A percentile compares a stretch with the other conserved stretches of the same genome.
phyloP scores from a whole-genome alignment of 2,113 vertebrate genomes.

The Nycticebus coucang region DNA sequence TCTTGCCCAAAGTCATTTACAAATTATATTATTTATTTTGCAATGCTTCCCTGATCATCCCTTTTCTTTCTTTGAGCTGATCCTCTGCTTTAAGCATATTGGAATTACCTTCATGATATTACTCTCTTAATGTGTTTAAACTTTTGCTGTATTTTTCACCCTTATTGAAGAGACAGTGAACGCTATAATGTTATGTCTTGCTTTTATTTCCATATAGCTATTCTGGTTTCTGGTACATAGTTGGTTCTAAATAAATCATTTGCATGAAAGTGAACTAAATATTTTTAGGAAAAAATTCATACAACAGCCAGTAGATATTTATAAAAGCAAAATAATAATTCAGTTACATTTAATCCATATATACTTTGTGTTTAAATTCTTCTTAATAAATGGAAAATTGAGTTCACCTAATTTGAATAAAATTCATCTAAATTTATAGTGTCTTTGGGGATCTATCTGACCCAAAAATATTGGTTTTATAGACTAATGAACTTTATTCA shows the following conservation, averaged over 20 bases:
- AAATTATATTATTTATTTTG: not conserved
- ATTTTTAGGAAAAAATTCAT: slow-evolving; percentile 8
- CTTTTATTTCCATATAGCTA: not conserved
- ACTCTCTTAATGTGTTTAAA: not conserved
- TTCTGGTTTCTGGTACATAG: not conserved
- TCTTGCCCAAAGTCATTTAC: too few species aligned
- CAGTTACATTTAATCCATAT: not conserved
- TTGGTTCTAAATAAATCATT: not conserved
- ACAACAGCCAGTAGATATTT: not conserved
- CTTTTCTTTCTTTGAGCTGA: not conserved
- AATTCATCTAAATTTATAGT: not conserved
- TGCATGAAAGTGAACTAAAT: not conserved
- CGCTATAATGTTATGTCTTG: not conserved
- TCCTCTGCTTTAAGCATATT: not conserved
- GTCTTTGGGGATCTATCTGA: not conserved
- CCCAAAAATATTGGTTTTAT: not conserved
- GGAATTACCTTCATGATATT: not conserved
- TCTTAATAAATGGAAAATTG: not conserved
- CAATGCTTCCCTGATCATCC: not conserved
- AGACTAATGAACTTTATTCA: not conserved
- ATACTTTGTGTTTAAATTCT: not conserved
- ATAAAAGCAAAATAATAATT: not conserved
- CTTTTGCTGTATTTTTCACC: not conserved
- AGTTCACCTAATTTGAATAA: not conserved
- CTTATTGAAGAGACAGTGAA: not conserved